Evolutionary conservation across 2,888 invertebrate species (phyloP), one percentile per base, ranked within the genome.

Genomic region (Xestia rhomboidea): DNA sequence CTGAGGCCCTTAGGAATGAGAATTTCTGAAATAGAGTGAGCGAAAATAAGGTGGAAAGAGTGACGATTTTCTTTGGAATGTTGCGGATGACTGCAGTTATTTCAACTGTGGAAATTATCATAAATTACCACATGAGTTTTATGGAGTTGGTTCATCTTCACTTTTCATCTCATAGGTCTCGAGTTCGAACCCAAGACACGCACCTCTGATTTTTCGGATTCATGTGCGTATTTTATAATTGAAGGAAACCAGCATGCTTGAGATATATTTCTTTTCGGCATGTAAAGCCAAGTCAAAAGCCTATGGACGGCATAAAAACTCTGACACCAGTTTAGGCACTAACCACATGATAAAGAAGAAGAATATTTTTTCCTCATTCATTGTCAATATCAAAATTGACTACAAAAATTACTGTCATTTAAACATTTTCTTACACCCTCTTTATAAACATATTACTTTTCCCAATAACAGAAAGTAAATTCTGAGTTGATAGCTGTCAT

Each of bases 21-120:
- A 77, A 78, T 75, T 81, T 70, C 78, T 74, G 41, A 67, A 81
- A 87, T 70, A 73, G 60, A 84, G 21, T 70, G 49, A 73, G 70
- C 38, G 34, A 73, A 82, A 83, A 67, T 74, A 79, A 76, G n/a
- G 49, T 63, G 46, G 21, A 72, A 62, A 66, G 5, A 68, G 63
- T 66, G 27, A 10, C 46, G 27, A 49, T 38, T 62, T 60, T 38
- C 13, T 34, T 44, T 44, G 18, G 21, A 27, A 57, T 46, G 18
- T 46, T 54, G 73, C 8, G 15, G 60, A 21, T 66, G 5, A 44
- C 7, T 24, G 34, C 24, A 64, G 62, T 62, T 71, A 30, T 75
- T 51, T 24, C 2, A 2, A 34, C 1, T 49, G 13, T 8, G n/a
- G 1, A 66, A 5, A 21, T 60, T 21, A 30, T 30, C 8, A 8